These are phyloP conservation scores for Hyperoodon ampullatus DNA, from an alignment of 2,113 vertebrate species.

Conservation along the genomic window DNA sequence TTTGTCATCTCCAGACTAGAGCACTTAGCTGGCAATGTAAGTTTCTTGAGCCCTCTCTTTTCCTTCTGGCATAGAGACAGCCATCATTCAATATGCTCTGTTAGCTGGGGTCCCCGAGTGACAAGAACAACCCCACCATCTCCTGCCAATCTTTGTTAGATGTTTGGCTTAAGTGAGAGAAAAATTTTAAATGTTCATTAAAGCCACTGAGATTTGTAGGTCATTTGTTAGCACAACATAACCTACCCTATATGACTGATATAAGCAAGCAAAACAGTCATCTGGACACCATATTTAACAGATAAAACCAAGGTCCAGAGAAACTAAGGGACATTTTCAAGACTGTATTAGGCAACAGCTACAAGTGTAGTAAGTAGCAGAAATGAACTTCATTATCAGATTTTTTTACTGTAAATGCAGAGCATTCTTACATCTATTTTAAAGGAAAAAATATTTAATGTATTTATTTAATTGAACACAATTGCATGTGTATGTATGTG, in stretches of 20 bases:
- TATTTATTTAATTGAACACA: constrained; percentile 28
- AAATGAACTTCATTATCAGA: neutral
- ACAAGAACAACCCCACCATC: neutral
- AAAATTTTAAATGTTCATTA: neutral
- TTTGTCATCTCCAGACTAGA: neutral
- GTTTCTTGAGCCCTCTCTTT: neutral
- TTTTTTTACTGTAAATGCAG: neutral
- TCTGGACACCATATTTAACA: neutral
- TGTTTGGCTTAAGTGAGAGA: neutral
- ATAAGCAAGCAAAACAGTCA: neutral
- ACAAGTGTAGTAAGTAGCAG: neutral
- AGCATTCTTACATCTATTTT: neutral
- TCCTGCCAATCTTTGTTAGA: neutral
- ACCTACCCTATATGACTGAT: neutral
- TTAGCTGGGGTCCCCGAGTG: neutral
- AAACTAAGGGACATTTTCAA: neutral
- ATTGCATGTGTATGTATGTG: neutral
- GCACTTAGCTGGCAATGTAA: neutral
- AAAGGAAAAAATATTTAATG: neutral
- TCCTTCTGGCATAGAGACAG: neutral
- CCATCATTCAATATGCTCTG: neutral
- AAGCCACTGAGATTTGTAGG: neutral
- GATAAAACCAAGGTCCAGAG: neutral
- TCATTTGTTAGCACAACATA: neutral
- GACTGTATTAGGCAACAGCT: neutral